Evolutionary conservation across 2,888 invertebrate species (phyloP).

Genomic region (Drosophila pullipes): DNA sequence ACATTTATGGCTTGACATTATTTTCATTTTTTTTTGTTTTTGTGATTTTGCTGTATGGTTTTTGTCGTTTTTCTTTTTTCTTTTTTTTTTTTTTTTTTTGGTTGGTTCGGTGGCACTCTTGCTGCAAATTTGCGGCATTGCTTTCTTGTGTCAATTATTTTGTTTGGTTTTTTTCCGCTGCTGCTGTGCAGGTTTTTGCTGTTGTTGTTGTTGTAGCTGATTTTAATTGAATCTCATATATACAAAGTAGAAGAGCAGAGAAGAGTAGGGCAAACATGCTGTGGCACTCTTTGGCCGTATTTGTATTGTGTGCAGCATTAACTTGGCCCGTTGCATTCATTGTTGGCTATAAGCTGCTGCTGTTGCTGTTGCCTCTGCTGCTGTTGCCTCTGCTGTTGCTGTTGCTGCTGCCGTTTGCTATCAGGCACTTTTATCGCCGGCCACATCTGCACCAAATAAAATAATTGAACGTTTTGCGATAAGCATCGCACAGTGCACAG

Average conservation of each 20-base stretch:
- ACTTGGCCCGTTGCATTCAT: constrained; percentile 65
- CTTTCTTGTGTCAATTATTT: constrained; percentile 86
- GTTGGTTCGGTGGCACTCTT: constrained; percentile 1
- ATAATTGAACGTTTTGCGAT: constrained; percentile 85
- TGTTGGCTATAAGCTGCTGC: constrained; percentile 47
- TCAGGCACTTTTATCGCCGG: constrained; percentile 84
- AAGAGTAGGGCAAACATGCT: constrained; percentile 58
- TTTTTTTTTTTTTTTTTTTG: not conserved
- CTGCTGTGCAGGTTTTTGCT: constrained; percentile 24
- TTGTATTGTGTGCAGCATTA: constrained; percentile 53
- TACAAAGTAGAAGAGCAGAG: constrained; percentile 62
- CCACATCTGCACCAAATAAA: constrained; percentile 85
- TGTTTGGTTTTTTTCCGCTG: constrained; percentile 38
- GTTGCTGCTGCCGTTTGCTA: constrained; percentile 77
- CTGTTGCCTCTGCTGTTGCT: constrained; percentile 62
- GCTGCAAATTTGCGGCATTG: constrained; percentile 83
- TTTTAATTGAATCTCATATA: constrained; percentile 82
- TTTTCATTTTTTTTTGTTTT: constrained; percentile 31
- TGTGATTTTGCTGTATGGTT: constrained; percentile 9
- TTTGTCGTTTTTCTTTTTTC: constrained; percentile 8
- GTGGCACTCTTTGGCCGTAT: constrained; percentile 37
- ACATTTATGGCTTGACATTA: constrained; percentile 76
- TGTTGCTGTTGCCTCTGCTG: constrained; percentile 41
- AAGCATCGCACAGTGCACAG: constrained; percentile 78
- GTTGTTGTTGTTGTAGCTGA: constrained; percentile 48